These are phyloP conservation scores for Brachionus sp. DNA, from an alignment of 1,140 invertebrate species.

Conservation along the genomic window DNA sequence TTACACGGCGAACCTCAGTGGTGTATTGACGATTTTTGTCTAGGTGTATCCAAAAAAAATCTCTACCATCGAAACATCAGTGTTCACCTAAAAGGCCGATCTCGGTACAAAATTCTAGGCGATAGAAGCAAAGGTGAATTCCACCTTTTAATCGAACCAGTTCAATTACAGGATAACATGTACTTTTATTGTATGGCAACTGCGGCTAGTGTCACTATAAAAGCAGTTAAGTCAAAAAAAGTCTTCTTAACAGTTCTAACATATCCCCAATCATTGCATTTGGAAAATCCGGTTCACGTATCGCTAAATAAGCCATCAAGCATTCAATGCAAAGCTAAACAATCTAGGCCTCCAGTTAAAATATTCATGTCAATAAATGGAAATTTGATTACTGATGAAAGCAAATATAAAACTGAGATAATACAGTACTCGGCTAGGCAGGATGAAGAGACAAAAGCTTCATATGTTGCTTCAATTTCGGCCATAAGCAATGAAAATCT, in stretches of 20 bases:
- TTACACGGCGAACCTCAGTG: conserved; percentile 32
- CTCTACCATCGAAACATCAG: background rate
- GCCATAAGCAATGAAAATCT: conserved; percentile 9
- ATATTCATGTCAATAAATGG: conserved; percentile 35
- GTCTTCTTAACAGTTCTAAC: conserved; percentile 33
- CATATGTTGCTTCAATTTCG: background rate
- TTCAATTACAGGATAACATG: conserved; percentile 41
- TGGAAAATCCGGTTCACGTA: conserved; percentile 41
- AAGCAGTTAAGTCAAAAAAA: conserved; percentile 25
- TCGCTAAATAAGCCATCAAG: conserved; percentile 38
- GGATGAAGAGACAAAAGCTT: background rate
- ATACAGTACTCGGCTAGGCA: background rate
- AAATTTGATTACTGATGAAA: conserved; percentile 14
- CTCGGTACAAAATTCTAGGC: conserved; percentile 34
- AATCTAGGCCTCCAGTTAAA: conserved; percentile 43
- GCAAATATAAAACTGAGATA: conserved; percentile 12
- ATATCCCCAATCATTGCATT: background rate
- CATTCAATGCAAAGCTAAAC: conserved; percentile 39
- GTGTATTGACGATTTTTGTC: conserved; percentile 45
- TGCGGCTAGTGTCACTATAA: conserved; percentile 39
- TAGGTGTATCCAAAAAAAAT: conserved; percentile 13
- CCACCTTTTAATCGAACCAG: conserved; percentile 22
- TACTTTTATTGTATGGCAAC: conserved; percentile 44
- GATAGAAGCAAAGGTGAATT: conserved; percentile 22
- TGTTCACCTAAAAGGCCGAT: background rate